Percentiles rank a stretch among this genome's conserved stretches.
phyloP scores from a whole-genome alignment of 2,797 vertebrate species.

The Spinibarbus caldwelli region DNA sequence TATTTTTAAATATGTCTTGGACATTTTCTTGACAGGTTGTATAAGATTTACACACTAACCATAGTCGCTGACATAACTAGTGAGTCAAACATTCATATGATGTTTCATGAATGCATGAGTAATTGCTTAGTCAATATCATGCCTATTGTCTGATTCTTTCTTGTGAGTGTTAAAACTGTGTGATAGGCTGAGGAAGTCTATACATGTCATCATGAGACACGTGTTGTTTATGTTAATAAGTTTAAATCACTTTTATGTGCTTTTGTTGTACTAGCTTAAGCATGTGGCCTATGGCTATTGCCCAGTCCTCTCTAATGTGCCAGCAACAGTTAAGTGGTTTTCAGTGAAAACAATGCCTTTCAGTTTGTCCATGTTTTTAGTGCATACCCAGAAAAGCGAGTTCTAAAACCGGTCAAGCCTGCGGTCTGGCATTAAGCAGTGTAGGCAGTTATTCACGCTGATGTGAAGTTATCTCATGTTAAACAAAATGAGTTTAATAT shows the following conservation, averaged over 20 bases:
- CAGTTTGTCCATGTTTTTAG: conserved; percentile 33
- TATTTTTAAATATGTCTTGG: background rate
- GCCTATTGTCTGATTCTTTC: background rate
- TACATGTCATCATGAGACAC: background rate
- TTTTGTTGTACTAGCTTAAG: conserved; percentile 20
- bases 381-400: conserved; percentile 50
- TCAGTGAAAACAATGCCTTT: conserved; percentile 53
- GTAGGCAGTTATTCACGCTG: conserved; percentile 14
- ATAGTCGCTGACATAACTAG: background rate
- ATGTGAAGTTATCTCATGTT: conserved; percentile 31
- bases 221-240: background rate
- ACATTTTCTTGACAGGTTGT: background rate
- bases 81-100: conserved; percentile 4
- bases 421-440: conserved; percentile 39
- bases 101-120: conserved; percentile 1
- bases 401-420: conserved; percentile 56
- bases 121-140: conserved; percentile 9
- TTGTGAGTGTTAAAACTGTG: background rate
- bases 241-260: conserved; percentile 10
- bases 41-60: background rate
- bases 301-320: conserved; percentile 5
- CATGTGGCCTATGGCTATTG: conserved; percentile 14
- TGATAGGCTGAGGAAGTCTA: background rate
- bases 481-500: conserved; percentile 17
- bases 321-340: conserved; percentile 48